phyloP scores from a whole-genome alignment of 2,888 invertebrate species.

The Erebia aethiops region DNA sequence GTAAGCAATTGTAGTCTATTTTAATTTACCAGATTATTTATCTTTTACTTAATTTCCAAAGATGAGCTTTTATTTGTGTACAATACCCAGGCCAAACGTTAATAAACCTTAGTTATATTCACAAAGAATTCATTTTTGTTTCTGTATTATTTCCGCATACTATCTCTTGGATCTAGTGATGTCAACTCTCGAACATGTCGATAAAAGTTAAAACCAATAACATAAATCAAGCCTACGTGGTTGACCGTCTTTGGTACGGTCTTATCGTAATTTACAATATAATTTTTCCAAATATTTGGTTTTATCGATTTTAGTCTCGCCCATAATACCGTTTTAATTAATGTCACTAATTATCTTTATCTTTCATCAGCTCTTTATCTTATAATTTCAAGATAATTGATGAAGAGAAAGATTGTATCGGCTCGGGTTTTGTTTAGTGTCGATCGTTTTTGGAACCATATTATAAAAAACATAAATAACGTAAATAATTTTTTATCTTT shows the following conservation, averaged over 20 bases:
- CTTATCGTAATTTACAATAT: constrained; percentile 55
- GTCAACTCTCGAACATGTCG: constrained; percentile 57
- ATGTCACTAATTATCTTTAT: constrained; percentile 53
- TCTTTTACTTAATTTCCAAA: background rate
- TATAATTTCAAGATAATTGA: constrained; percentile 21
- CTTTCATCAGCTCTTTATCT: constrained; percentile 32
- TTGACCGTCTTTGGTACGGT: constrained; percentile 53
- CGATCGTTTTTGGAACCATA: background rate
- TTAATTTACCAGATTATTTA: background rate
- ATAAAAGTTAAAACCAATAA: constrained; percentile 70
- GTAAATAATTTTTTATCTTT: background rate
- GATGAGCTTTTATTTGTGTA: background rate
- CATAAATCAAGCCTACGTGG: constrained; percentile 64
- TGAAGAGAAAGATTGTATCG: constrained; percentile 17
- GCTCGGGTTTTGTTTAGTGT: background rate
- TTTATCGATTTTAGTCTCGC: constrained; percentile 51
- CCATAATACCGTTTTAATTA: constrained; percentile 50
- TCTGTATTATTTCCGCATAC: constrained; percentile 46
- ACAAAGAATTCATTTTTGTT: constrained; percentile 51
- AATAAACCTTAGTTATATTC: constrained; percentile 46
- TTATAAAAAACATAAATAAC: background rate
- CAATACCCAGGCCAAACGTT: constrained; percentile 37
- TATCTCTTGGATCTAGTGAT: constrained; percentile 48
- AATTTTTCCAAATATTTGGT: constrained; percentile 48
- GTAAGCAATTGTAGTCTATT: background rate